Conservation (phyloP, 2,113 vertebrate genomes). For the Phoenicopterus ruber region DNA sequence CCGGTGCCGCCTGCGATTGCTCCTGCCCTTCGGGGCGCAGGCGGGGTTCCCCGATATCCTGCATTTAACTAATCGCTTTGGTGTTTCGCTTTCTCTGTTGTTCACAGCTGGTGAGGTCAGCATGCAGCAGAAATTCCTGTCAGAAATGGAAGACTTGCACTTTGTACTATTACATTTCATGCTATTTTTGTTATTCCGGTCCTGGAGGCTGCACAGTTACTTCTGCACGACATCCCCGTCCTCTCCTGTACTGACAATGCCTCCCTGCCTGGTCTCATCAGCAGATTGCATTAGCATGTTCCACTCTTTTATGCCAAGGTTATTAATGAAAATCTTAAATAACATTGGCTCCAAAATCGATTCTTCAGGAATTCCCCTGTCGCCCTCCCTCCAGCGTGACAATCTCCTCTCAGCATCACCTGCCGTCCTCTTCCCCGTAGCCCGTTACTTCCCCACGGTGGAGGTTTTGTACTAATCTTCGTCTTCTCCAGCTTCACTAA, state of each 20-base stretch:
- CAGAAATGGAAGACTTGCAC: background rate
- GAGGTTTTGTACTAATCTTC: background rate
- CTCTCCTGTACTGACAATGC: background rate
- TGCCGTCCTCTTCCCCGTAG: background rate
- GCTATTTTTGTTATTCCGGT: background rate
- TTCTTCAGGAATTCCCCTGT: constrained; percentile 46
- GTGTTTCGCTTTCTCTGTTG: rapidly evolving
- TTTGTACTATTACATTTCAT: background rate
- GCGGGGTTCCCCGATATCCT: rapidly evolving
- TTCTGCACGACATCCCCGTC: background rate
- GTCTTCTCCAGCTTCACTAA: constrained; percentile 23
- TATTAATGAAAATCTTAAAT: constrained; percentile 65
- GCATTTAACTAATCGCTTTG: background rate
- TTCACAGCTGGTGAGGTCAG: background rate
- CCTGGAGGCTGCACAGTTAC: background rate
- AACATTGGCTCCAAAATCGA: constrained; percentile 46
- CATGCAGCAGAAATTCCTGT: background rate
- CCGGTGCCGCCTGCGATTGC: background rate
- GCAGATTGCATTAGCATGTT: constrained; percentile 47
- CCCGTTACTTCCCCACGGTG: background rate
- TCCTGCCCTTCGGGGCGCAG: rapidly evolving
- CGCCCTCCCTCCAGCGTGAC: background rate
- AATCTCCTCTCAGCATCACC: background rate
- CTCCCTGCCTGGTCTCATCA: constrained; percentile 15
- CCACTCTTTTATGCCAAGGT: constrained; percentile 40